Evolutionary conservation across 2,888 invertebrate species (phyloP).

Genomic region (Agrilus mali): DNA sequence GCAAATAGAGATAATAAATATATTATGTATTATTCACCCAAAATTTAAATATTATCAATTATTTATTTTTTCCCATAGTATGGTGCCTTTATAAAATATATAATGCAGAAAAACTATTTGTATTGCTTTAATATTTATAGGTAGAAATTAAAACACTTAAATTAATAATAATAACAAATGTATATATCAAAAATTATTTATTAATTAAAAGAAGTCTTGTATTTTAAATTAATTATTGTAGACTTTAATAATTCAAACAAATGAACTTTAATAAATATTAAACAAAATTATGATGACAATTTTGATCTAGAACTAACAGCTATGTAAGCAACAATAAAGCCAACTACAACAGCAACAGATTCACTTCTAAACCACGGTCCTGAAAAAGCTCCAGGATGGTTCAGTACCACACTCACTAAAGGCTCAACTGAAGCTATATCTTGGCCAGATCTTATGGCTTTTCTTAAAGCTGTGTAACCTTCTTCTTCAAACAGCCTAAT

Average conservation of each 20-base stretch:
- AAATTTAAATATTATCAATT: no score
- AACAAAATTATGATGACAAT: constrained; percentile 48
- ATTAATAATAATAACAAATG: neutral
- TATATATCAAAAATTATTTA: constrained; percentile 4
- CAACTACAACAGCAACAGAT: constrained; percentile 68
- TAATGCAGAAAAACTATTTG: no score
- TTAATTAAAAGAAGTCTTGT: constrained; percentile 6
- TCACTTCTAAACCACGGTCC: constrained; percentile 92
- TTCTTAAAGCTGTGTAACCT: constrained; percentile 74
- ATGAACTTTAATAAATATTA: constrained; percentile 1
- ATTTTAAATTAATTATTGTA: constrained; percentile 4
- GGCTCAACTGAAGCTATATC: constrained; percentile 53
- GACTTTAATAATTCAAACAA: neutral
- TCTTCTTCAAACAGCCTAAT: constrained; percentile 86
- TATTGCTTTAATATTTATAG: no score
- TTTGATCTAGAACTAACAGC: constrained; percentile 77
- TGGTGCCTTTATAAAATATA: no score
- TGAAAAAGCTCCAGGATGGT: constrained; percentile 70
- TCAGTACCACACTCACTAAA: constrained; percentile 56
- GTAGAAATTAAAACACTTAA: neutral
- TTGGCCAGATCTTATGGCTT: constrained; percentile 65
- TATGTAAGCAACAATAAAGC: constrained; percentile 70
- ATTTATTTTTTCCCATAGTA: no score
- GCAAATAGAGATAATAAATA: no score
- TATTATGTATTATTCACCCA: no score